Evolutionary conservation across 2,888 invertebrate genomes (phyloP).

Genomic region (Agrilus biguttatus): DNA sequence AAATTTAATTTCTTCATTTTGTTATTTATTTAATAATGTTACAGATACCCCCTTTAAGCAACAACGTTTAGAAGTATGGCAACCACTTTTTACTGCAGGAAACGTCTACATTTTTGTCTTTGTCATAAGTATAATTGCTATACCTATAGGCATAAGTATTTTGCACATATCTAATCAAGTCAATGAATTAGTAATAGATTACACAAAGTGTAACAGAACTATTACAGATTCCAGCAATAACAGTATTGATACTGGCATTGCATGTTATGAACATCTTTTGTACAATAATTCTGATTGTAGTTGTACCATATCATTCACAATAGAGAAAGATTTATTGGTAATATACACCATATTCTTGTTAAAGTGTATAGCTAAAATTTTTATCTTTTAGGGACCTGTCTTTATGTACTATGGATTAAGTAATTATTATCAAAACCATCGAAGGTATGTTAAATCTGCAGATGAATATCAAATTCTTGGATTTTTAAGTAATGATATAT

Average conservation of each 20-base stretch:
- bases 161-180: slow-evolving; percentile 87
- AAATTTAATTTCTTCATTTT: no score
- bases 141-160: slow-evolving; percentile 90
- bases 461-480: slow-evolving; percentile 91
- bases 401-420: slow-evolving; percentile 95
- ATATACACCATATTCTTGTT: slow-evolving; percentile 9
- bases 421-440: slow-evolving; percentile 98
- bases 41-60: slow-evolving; percentile 90
- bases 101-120: slow-evolving; percentile 96
- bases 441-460: slow-evolving; percentile 90
- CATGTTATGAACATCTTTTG: slow-evolving; percentile 36
- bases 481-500: slow-evolving; percentile 44
- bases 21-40: slow-evolving; percentile 4
- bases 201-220: slow-evolving; percentile 53
- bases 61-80: slow-evolving; percentile 93
- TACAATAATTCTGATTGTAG: slow-evolving; percentile 37
- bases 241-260: slow-evolving; percentile 4
- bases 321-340: slow-evolving; percentile 53
- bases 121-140: slow-evolving; percentile 91
- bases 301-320: slow-evolving; percentile 43
- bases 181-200: slow-evolving; percentile 68
- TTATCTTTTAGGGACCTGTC: slow-evolving; percentile 54
- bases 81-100: slow-evolving; percentile 94
- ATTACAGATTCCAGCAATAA: slow-evolving; percentile 4
- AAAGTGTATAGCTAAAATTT: slow-evolving; percentile 1